Conservation (phyloP, 1,140 invertebrate genomes). For the Cotesia chilonis region DNA sequence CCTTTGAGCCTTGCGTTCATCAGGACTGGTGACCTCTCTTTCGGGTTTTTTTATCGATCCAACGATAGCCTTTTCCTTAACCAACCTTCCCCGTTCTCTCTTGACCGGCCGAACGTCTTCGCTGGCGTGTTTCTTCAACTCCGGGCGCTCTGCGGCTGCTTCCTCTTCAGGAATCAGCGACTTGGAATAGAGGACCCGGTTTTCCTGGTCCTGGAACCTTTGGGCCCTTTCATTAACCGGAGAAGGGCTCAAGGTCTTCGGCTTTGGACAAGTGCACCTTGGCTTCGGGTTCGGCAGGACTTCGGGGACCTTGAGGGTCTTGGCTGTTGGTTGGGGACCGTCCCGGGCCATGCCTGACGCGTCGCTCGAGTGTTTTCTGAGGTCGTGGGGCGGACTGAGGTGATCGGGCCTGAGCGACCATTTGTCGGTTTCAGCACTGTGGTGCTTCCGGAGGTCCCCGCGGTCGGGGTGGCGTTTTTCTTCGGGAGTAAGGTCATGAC, state of each 20-base stretch:
- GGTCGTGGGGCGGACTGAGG: constrained; percentile 50
- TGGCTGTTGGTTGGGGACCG: constrained; percentile 37
- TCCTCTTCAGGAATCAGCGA: constrained; percentile 46
- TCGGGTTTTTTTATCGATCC: constrained; percentile 44
- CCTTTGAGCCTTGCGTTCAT: constrained; percentile 45
- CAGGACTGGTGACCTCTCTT: constrained; percentile 52
- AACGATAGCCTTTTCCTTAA: constrained; percentile 36
- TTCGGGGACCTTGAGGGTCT: constrained; percentile 58
- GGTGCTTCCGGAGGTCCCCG: constrained; percentile 60
- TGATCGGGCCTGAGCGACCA: constrained; percentile 54
- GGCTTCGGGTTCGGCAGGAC: constrained; percentile 58
- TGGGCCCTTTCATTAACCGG: constrained; percentile 29
- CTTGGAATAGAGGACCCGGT: constrained; percentile 44
- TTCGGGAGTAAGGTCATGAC: constrained; percentile 55
- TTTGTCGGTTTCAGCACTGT: constrained; percentile 61
- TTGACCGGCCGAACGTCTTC: constrained; percentile 40
- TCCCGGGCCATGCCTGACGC: constrained; percentile 58
- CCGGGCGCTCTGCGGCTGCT: constrained; percentile 42
- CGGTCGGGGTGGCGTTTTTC: constrained; percentile 54
- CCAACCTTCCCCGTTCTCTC: constrained; percentile 38
- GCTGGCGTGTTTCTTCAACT: constrained; percentile 55
- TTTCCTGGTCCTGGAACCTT: constrained; percentile 47
- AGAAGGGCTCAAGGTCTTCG: constrained; percentile 44
- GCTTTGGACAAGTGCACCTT: constrained; percentile 60
- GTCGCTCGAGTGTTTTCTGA: constrained; percentile 61